A percentile compares a stretch with the other conserved stretches of the same genome.
These are phyloP conservation scores for Melanotus villosus DNA, from an alignment of 2,888 invertebrate genomes.

Conservation along the genomic window DNA sequence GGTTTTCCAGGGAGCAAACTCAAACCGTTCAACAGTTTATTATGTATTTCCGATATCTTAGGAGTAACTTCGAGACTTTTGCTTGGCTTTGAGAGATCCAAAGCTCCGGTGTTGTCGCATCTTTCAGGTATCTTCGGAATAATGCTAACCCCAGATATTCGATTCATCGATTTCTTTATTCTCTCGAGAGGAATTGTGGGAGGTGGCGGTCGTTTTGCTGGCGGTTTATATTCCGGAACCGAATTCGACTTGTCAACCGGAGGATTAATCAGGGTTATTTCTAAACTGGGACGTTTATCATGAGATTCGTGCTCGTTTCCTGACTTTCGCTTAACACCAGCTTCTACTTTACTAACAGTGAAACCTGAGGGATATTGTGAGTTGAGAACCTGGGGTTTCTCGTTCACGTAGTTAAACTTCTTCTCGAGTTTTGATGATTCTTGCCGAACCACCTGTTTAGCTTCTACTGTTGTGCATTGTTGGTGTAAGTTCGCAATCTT, in stretches of 20 bases:
- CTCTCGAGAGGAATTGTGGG: conserved; percentile 71
- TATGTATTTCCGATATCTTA: conserved; percentile 48
- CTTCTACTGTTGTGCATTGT: conserved; percentile 60
- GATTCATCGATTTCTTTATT: conserved; percentile 66
- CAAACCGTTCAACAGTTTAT: conserved; percentile 46
- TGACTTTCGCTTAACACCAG: conserved; percentile 62
- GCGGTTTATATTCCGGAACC: conserved; percentile 44
- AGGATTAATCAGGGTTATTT: conserved; percentile 65
- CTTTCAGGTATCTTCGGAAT: conserved; percentile 62
- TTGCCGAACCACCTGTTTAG: conserved; percentile 51
- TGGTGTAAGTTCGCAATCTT: conserved; percentile 63
- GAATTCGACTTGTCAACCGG: conserved; percentile 31
- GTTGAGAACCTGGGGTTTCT: conserved; percentile 44
- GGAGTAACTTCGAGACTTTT: conserved; percentile 62
- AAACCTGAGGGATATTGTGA: conserved; percentile 58
- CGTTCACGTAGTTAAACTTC: conserved; percentile 43
- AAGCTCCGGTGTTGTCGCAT: conserved; percentile 70
- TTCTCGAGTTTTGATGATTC: conserved; percentile 42
- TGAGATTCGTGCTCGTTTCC: conserved; percentile 53
- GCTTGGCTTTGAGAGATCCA: conserved; percentile 69
- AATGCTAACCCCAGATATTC: conserved; percentile 61
- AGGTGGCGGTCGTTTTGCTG: conserved; percentile 69
- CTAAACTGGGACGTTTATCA: conserved; percentile 65
- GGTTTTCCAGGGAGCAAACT: conserved; percentile 44
- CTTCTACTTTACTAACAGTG: conserved; percentile 67